Evolutionary conservation across 2,888 invertebrate species (phyloP), one percentile per base, ranked within the genome.

Genomic region (Leucophora obtusa): DNA sequence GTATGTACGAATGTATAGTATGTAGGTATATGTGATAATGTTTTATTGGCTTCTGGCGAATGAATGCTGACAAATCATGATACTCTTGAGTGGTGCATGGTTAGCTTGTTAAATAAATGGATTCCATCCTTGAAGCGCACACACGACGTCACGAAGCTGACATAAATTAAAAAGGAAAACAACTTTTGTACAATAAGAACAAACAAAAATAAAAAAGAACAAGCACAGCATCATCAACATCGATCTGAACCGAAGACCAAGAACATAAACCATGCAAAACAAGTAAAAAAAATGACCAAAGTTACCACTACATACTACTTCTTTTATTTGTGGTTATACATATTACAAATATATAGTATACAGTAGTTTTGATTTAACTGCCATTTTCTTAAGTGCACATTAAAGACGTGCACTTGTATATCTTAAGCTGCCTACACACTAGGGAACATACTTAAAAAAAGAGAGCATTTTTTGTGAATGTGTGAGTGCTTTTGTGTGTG

Each of bases 111-210:
- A 76, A 75, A 66, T 62, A 78, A 74, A 77, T 75, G 72, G 63
- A 65, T 73, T 59, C 69, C 73, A 77, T 77, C 58, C 74, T 74
- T 68, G 78, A 82, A 74, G 78, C 80, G 72, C 75, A 82, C 60
- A 74, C 78, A 78, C 78, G 73, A 76, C 53, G 74, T 74, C 78
- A 82, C 78, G 78, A 78, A 50, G 53, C 62, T 68, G 70, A 70
- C 65, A 70, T 70, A 63, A 68, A 59, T 73, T 62, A 79, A 65
- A 69, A 66, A 54, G 15, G 24, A 65, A 56, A 76, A 70, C 21
- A 63, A 51, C 15, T 15, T 35, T 10, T 14, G 50, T 14, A 53
- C 53, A 51, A 69, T 60, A 58, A 24, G 17, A 65, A 47, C 21
- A 43, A 28, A 50, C 35, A 47, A 56, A 50, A 59, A 33, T 17